Percentiles rank a stretch among this genome's conserved stretches.
These are phyloP conservation scores for Lamproptera curius DNA, from an alignment of 2,888 invertebrate genomes.

Conservation along the genomic window DNA sequence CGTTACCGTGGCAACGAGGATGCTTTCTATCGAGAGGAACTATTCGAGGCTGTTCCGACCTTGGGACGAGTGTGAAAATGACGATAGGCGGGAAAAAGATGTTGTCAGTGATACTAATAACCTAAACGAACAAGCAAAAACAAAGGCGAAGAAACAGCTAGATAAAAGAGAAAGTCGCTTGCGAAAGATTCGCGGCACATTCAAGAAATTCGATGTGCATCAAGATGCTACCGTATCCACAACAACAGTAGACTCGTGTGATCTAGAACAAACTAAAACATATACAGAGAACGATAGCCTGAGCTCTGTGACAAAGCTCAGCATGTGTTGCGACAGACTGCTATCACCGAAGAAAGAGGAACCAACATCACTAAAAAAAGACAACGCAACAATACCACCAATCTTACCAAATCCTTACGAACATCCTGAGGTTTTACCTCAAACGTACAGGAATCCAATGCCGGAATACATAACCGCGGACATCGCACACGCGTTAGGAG, in stretches of 20 bases:
- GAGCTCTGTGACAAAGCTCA: constrained; percentile 57
- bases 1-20: constrained; percentile 38
- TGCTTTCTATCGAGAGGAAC: constrained; percentile 59
- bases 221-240: constrained; percentile 80
- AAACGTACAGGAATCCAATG: constrained; percentile 35
- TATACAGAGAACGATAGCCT: constrained; percentile 20
- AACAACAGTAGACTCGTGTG: constrained; percentile 60
- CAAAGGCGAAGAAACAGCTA: constrained; percentile 43
- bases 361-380: constrained; percentile 24
- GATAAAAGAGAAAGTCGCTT: constrained; percentile 62
- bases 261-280: constrained; percentile 29
- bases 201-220: constrained; percentile 54
- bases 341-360: constrained; percentile 43
- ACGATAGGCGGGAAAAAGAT: constrained; percentile 27
- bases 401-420: background rate
- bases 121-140: constrained; percentile 33
- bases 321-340: constrained; percentile 59
- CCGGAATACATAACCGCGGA: constrained; percentile 64
- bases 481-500: constrained; percentile 66
- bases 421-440: constrained; percentile 10
- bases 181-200: constrained; percentile 66
- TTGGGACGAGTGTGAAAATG: constrained; percentile 75
- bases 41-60: constrained; percentile 79
- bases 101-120: constrained; percentile 33
- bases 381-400: constrained; percentile 21